Evolutionary conservation across 2,797 vertebrate genomes (phyloP).

Genomic region (Mustela erminea): DNA sequence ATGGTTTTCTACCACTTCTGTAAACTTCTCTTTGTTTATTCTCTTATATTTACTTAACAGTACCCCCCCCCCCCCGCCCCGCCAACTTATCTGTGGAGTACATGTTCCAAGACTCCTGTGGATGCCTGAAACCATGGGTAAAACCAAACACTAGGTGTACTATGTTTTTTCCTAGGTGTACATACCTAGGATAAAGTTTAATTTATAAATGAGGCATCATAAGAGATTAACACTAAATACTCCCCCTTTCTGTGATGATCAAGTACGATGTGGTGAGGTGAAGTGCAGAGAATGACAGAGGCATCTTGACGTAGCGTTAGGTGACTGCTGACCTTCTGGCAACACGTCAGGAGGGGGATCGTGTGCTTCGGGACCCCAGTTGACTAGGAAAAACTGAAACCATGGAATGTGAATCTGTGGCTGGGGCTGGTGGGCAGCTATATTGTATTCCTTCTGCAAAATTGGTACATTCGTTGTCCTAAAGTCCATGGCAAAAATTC

Average conservation of each 20-base stretch:
- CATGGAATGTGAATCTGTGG: background rate
- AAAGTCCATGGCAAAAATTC: background rate
- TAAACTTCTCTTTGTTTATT: background rate
- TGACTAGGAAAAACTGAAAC: background rate
- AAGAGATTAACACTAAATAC: background rate
- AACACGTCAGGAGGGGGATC: background rate
- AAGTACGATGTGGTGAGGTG: background rate
- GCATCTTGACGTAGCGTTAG: rapidly evolving
- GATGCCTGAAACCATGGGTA: background rate
- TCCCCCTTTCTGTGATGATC: background rate
- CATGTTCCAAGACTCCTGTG: background rate
- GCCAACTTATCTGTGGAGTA: background rate
- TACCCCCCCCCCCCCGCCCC: no score
- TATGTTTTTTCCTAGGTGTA: background rate
- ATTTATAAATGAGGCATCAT: background rate
- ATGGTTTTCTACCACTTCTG: background rate
- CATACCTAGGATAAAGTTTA: background rate
- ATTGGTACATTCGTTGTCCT: background rate
- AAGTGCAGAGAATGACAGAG: background rate
- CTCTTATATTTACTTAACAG: background rate
- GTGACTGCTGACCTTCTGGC: background rate
- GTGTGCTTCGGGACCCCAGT: background rate
- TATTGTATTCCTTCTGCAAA: background rate
- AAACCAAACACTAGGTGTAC: background rate
- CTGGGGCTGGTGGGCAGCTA: no score